Conservation (phyloP, 2,888 invertebrate genomes). For the Camponotus fellah region DNA sequence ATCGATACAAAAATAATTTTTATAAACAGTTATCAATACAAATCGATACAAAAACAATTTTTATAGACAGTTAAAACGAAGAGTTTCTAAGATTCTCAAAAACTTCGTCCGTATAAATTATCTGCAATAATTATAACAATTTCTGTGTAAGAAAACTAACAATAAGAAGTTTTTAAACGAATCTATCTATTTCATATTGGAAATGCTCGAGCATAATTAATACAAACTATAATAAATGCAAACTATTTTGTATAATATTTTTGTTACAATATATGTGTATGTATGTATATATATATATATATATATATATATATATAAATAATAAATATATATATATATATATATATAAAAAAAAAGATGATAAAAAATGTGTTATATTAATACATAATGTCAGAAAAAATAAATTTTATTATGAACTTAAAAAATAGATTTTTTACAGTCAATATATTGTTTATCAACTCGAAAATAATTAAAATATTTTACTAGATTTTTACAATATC, state of each 20-base stretch:
- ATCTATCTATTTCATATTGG: background rate
- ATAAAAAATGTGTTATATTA: too few relatives aligned
- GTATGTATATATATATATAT: too few relatives aligned
- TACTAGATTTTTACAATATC: too few relatives aligned
- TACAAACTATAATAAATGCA: background rate
- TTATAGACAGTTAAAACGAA: background rate
- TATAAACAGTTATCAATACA: background rate
- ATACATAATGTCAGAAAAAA: too few relatives aligned
- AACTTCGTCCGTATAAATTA: background rate
- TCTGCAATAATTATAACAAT: background rate
- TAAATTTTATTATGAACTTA: too few relatives aligned
- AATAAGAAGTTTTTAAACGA: background rate
- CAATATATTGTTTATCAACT: too few relatives aligned
- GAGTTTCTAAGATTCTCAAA: background rate
- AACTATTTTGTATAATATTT: background rate
- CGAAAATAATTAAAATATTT: too few relatives aligned
- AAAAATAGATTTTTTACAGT: too few relatives aligned
- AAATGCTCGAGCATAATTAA: background rate
- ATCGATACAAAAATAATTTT: background rate
- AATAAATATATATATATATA: too few relatives aligned
- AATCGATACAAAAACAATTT: background rate
- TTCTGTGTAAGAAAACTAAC: too few relatives aligned
- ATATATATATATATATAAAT: too few relatives aligned
- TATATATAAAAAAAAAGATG: too few relatives aligned
- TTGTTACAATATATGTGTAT: background rate